Evolutionary conservation across 2,888 invertebrate genomes (phyloP).

Genomic region (Prionchulus punctatus): DNA sequence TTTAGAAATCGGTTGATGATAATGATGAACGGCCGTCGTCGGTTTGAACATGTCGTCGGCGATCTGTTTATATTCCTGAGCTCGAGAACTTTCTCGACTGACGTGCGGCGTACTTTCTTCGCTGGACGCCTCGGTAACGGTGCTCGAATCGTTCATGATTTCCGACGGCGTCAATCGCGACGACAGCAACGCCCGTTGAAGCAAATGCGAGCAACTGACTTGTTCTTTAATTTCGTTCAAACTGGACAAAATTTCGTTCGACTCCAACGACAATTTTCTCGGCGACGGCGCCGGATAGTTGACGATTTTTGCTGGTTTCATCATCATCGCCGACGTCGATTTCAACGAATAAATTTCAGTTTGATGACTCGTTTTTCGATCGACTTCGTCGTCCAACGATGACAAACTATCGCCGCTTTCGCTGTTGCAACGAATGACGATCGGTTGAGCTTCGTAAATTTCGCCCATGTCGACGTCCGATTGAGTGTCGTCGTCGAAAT

Average conservation of each 20-base stretch:
- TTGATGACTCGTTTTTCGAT: not conserved
- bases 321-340: no score
- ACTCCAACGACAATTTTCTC: not conserved
- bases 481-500: not conserved
- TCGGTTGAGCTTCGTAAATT: not conserved
- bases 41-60: constrained; percentile 8
- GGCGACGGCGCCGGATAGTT: not conserved
- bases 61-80: constrained; percentile 8
- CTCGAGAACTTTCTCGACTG: constrained; percentile 19
- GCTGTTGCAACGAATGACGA: constrained; percentile 1
- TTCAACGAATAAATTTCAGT: not conserved
- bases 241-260: not conserved
- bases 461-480: not conserved
- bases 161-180: not conserved
- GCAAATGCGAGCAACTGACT: not conserved
- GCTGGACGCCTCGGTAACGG: constrained; percentile 11
- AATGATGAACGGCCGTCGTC: not conserved
- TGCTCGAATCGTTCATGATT: constrained; percentile 7
- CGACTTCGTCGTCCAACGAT: not conserved
- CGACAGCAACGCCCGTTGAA: not conserved
- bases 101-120: constrained; percentile 17
- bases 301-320: no score
- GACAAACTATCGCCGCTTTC: not conserved
- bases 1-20: no score
- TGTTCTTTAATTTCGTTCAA: not conserved